phyloP scores from a whole-genome alignment of 2,888 invertebrate species.

The Rhagium mordax region DNA sequence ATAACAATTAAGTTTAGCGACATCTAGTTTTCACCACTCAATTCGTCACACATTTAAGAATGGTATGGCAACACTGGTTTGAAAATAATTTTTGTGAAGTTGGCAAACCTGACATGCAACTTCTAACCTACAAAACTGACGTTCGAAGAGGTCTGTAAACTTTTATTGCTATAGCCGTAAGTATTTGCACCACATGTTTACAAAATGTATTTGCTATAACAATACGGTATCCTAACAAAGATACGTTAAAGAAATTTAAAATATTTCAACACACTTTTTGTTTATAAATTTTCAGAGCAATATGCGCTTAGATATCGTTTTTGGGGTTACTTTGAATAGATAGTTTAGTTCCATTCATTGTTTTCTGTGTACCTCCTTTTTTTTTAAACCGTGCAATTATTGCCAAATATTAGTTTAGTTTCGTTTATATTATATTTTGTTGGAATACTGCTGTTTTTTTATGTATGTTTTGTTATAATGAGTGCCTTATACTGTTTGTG shows the following conservation, averaged over 20 bases:
- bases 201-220: slow-evolving; percentile 17
- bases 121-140: too few relatives aligned
- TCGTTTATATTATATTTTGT: too few relatives aligned
- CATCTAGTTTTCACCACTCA: slow-evolving; percentile 12
- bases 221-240: slow-evolving; percentile 22
- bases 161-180: neutral
- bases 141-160: neutral
- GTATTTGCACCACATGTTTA: neutral
- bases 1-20: too few relatives aligned
- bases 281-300: too few relatives aligned
- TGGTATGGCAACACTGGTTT: neutral
- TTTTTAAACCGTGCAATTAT: too few relatives aligned
- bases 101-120: too few relatives aligned
- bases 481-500: too few relatives aligned
- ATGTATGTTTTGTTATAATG: too few relatives aligned
- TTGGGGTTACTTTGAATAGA: slow-evolving; percentile 24
- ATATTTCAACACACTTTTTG: too few relatives aligned
- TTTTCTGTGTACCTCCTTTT: too few relatives aligned
- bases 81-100: slow-evolving; percentile 18
- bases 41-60: slow-evolving; percentile 23
- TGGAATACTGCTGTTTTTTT: too few relatives aligned
- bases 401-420: too few relatives aligned
- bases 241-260: slow-evolving; percentile 13
- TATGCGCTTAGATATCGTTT: slow-evolving; percentile 27
- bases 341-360: neutral